Conservation (phyloP, 2,113 vertebrate genomes). For the Mesoclemmys tuberculata region DNA sequence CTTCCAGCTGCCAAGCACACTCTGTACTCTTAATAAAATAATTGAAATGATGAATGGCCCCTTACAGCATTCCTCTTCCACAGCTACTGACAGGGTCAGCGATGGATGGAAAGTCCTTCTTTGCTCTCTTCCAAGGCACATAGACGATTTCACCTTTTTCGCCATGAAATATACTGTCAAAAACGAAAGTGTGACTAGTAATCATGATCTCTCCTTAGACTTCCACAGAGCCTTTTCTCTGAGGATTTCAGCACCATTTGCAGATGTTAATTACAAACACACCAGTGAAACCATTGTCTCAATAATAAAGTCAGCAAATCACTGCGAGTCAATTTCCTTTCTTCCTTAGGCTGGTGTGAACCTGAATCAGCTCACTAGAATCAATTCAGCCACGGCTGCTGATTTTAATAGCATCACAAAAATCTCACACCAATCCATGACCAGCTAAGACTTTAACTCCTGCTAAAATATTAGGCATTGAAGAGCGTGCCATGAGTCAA, state of each 20-base stretch:
- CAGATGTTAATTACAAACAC: accelerated
- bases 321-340: not conserved
- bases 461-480: not conserved
- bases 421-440: not conserved
- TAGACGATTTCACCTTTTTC: not conserved
- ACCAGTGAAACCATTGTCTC: not conserved
- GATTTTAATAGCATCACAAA: not conserved
- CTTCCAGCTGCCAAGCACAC: constrained; percentile 67
- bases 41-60: constrained; percentile 70
- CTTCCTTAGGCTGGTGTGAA: not conserved
- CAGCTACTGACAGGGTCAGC: constrained; percentile 49
- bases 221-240: not conserved
- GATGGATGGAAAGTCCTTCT: constrained; percentile 21
- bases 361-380: not conserved
- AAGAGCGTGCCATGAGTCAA: not conserved
- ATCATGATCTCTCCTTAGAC: not conserved
- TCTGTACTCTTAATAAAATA: constrained; percentile 72
- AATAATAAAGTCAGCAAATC: constrained; percentile 19
- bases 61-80: constrained; percentile 45
- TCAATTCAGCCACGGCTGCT: not conserved
- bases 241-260: not conserved
- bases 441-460: not conserved
- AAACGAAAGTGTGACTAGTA: not conserved
- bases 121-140: not conserved
- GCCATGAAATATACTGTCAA: not conserved